Evolutionary conservation across 1,140 invertebrate species (phyloP), one percentile per base, ranked within the genome.

Genomic region (Oncopodura yosiiana): DNA sequence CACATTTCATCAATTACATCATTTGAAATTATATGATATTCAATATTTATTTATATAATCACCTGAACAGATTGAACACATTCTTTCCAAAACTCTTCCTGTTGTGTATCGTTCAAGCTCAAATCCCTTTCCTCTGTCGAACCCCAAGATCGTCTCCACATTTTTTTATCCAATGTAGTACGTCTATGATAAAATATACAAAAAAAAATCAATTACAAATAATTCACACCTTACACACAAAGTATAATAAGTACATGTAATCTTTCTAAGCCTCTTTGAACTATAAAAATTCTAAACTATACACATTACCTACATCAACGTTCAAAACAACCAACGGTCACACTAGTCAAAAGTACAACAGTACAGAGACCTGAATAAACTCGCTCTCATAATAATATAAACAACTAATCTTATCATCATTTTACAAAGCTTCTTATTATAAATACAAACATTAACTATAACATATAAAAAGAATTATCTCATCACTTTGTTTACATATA

Each of bases 21-120:
- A 8, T 34, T 34, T 9, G 14, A 34, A 34, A 34, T 8, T 34
- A 34, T 9, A 34, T 34, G 14, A 34, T 34, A 34, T n/a, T n/a
- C n/a, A n/a, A 34, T 34, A 34, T 9, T 34, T 9, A 34, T 9
- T 34, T 9, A 34, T 16, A 11, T 19, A n/a, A n/a, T n/a, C n/a
- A 62, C 60, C 49, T 62, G 56, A 55, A 52, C 49, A n/a, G 60
- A 54, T 34, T 62, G 60, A n/a, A 56, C 19, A 34, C 56, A 62
- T 18, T 29, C 32, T 23, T 58, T 58, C 56, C 56, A 62, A 32
- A 58, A 42, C 34, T 62, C 60, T 37, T 62, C 52, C 27, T 58
- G 60, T 19, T 49, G 30, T n/a, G 19, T 39, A n/a, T n/a, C n/a
- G n/a, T n/a, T n/a, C n/a, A n/a, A n/a, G n/a, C n/a, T n/a, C n/a